A percentile compares a stretch with the other conserved stretches of the same genome.
These are phyloP conservation scores for Athalia circularis DNA, from an alignment of 2,888 invertebrate species.

Conservation along the genomic window DNA sequence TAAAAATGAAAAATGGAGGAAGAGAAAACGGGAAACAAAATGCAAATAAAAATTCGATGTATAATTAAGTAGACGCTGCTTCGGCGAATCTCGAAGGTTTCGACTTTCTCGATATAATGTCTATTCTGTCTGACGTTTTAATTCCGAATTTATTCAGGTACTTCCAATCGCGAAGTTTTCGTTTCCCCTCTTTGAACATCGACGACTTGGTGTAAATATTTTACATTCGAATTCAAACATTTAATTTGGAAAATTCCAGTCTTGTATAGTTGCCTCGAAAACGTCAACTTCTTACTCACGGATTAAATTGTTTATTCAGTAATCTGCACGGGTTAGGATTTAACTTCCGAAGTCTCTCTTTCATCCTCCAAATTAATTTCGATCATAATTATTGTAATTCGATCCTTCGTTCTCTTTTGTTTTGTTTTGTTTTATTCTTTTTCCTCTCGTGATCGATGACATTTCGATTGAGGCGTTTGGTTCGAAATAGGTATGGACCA, in stretches of 20 bases:
- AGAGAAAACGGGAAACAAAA: too few relatives aligned
- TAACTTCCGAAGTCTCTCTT: background rate
- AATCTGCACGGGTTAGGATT: background rate
- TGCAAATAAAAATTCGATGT: background rate
- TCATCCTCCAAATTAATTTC: too few relatives aligned
- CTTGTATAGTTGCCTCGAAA: background rate
- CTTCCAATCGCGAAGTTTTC: slow-evolving; percentile 20
- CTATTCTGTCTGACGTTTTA: background rate
- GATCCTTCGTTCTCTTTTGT: background rate
- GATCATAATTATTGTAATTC: background rate
- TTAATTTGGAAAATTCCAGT: background rate
- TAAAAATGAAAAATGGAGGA: too few relatives aligned
- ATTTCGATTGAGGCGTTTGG: too few relatives aligned
- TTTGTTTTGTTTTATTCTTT: background rate
- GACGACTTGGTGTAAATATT: slow-evolving; percentile 20
- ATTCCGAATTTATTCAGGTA: background rate
- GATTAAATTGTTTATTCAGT: too few relatives aligned
- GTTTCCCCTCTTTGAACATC: background rate
- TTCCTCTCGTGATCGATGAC: background rate
- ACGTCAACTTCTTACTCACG: background rate
- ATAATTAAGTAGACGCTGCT: too few relatives aligned
- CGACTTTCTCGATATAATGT: background rate
- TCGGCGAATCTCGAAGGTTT: background rate
- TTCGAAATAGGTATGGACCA: background rate
- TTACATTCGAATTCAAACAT: background rate